Evolutionary conservation across 2,888 invertebrate genomes (phyloP), one percentile per base, ranked within the genome.

Genomic region (Stenchaetothrips biformis): DNA sequence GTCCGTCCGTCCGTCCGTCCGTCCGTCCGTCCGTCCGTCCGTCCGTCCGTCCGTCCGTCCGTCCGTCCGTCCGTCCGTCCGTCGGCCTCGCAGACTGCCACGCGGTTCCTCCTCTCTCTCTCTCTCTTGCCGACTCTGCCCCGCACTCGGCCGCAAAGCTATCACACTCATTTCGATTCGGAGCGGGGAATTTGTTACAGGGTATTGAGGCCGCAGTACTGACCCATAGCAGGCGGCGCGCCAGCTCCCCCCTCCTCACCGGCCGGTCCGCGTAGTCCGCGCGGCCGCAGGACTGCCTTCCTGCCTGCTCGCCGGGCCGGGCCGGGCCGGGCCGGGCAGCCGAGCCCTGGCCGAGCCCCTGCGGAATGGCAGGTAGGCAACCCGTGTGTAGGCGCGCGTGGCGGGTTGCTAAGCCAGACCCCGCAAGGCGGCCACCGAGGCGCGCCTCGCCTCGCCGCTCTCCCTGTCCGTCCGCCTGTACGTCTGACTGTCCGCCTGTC

Each of bases 281-380:
- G 1, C 37, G 37, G 37, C 37, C 37, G 37, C 4, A 37, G 37
- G 37, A 37, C 37, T 37, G 37, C 37, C 37, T 4, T 37, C 2
- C 37, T 37, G 37, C 37, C 37, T 37, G 37, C 37, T n/a, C 16
- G 53, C 53, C 53, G 2, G 53, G 3, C 53, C 6, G 16, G n/a
- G n/a, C n/a, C n/a, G n/a, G n/a, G n/a, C n/a, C n/a, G n/a, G n/a
- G n/a, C n/a, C 67, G n/a, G 2, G 11, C 25, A 21, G 67, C 25
- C 25, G 67, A 4, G 21, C 67, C 7, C 25, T 9, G 67, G 25
- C 67, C n/a, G 67, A 74, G 67, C 67, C 67, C 67, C 67, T 74
- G 67, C 25, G 67, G 67, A 74, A 11, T 74, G 67, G 21, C 67
- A 74, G 67, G 67, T 74, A 74, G 67, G 67, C 67, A 74, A 74